A percentile compares a stretch with the other conserved stretches of the same genome.
phyloP scores from a whole-genome alignment of 2,797 vertebrate species.

The Tangara arthus region DNA sequence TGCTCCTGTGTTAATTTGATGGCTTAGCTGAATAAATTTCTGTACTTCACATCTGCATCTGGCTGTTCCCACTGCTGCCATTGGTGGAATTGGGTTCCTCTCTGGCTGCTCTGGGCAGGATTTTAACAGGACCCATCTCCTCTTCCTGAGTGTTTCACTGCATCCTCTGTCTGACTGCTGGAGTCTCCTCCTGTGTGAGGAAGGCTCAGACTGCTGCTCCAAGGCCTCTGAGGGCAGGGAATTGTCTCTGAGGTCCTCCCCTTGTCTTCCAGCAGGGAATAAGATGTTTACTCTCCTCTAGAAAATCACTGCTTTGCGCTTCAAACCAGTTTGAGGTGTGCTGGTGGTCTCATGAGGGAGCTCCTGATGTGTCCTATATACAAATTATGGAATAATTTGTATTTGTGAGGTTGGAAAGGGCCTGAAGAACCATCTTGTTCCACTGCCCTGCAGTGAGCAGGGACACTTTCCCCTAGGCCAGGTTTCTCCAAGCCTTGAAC shows the following conservation, averaged over 20 bases:
- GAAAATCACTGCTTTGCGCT: fast-evolving
- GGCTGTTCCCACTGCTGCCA: not conserved
- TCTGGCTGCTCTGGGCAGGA: not conserved
- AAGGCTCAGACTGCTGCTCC: not conserved
- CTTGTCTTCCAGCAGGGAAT: not conserved
- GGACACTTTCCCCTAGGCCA: not conserved
- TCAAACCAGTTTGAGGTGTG: not conserved
- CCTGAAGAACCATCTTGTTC: not conserved
- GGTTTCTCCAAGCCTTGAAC: not conserved
- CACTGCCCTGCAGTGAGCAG: not conserved
- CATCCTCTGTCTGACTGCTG: not conserved
- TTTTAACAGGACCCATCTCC: not conserved
- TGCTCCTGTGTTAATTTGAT: not conserved
- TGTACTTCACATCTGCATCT: not conserved
- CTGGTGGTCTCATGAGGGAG: not conserved
- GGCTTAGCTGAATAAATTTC: not conserved
- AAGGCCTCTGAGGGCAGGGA: not conserved
- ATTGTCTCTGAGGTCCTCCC: not conserved
- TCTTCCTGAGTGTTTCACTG: not conserved
- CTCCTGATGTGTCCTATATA: not conserved
- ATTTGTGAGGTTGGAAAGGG: not conserved
- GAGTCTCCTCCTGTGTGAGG: not conserved
- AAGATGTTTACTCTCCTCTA: not conserved
- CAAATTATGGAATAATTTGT: not conserved
- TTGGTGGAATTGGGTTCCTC: not conserved